Percentiles rank a stretch among this genome's conserved stretches.
phyloP scores from a whole-genome alignment of 2,888 invertebrate species.

The Hemistola chrysoprasaria region DNA sequence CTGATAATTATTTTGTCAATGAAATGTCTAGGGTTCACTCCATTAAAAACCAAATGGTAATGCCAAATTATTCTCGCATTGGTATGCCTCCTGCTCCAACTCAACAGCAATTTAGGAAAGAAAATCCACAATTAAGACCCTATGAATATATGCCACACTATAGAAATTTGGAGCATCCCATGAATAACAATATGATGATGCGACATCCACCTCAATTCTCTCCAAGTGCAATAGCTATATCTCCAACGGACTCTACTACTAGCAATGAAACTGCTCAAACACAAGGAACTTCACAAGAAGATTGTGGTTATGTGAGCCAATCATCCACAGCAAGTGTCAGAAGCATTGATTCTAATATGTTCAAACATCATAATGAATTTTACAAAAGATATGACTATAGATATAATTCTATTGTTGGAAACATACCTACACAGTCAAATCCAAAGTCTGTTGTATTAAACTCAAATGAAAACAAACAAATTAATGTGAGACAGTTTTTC shows the following conservation, averaged over 20 bases:
- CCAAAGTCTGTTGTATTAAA: slow-evolving; percentile 37
- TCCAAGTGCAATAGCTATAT: slow-evolving; percentile 67
- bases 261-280: slow-evolving; percentile 66
- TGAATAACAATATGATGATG: slow-evolving; percentile 50
- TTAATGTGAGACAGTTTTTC: slow-evolving; percentile 73
- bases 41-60: slow-evolving; percentile 54
- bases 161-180: slow-evolving; percentile 56
- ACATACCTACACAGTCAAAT: slow-evolving; percentile 38
- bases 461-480: slow-evolving; percentile 56
- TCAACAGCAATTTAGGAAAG: slow-evolving; percentile 64
- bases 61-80: slow-evolving; percentile 55
- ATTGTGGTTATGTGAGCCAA: slow-evolving; percentile 76
- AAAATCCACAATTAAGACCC: slow-evolving; percentile 50
- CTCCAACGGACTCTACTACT: slow-evolving; percentile 70
- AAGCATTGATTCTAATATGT: slow-evolving; percentile 62
- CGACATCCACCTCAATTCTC: slow-evolving; percentile 67
- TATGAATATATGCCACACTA: slow-evolving; percentile 61
- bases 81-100: slow-evolving; percentile 54
- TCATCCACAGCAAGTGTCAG: slow-evolving; percentile 69
- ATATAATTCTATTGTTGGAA: slow-evolving; percentile 47
- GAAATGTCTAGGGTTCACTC: slow-evolving; percentile 54
- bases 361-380: slow-evolving; percentile 54
- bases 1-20: slow-evolving; percentile 62
- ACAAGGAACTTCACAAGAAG: slow-evolving; percentile 61
- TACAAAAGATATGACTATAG: slow-evolving; percentile 59